These are phyloP conservation scores for Chloroclysta siterata DNA, from an alignment of 2,888 invertebrate genomes.

Conservation along the genomic window DNA sequence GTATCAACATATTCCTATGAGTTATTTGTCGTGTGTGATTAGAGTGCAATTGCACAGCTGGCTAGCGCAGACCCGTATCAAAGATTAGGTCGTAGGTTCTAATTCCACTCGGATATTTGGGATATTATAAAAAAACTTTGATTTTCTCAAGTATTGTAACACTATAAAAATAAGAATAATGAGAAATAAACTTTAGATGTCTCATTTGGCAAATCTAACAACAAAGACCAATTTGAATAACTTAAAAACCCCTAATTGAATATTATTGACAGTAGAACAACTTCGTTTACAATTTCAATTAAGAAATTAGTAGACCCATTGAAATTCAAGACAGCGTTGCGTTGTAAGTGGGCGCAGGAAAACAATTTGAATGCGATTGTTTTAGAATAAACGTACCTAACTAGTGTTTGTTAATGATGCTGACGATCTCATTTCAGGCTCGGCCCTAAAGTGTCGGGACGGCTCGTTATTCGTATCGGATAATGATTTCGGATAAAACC, in stretches of 20 bases:
- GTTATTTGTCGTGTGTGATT: too few relatives aligned
- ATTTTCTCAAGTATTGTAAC: too few relatives aligned
- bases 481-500: constrained; percentile 57
- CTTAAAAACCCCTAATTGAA: constrained; percentile 57
- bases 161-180: too few relatives aligned
- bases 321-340: constrained; percentile 62
- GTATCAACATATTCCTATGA: too few relatives aligned
- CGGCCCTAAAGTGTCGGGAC: constrained; percentile 38
- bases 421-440: constrained; percentile 48
- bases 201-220: not conserved
- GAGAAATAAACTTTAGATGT: not conserved
- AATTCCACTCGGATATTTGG: too few relatives aligned
- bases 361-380: constrained; percentile 59
- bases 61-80: too few relatives aligned
- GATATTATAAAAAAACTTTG: too few relatives aligned
- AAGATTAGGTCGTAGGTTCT: too few relatives aligned
- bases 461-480: constrained; percentile 51
- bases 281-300: constrained; percentile 59
- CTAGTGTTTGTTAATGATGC: constrained; percentile 50
- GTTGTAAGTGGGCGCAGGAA: constrained; percentile 47
- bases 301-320: constrained; percentile 66
- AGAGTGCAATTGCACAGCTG: too few relatives aligned
- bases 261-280: constrained; percentile 59
- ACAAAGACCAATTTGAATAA: constrained; percentile 34
- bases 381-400: constrained; percentile 49